A percentile compares a stretch with the other conserved stretches of the same genome.
Conservation (phyloP, 2,888 invertebrate genomes). For the Xanthorhoe designata region DNA sequence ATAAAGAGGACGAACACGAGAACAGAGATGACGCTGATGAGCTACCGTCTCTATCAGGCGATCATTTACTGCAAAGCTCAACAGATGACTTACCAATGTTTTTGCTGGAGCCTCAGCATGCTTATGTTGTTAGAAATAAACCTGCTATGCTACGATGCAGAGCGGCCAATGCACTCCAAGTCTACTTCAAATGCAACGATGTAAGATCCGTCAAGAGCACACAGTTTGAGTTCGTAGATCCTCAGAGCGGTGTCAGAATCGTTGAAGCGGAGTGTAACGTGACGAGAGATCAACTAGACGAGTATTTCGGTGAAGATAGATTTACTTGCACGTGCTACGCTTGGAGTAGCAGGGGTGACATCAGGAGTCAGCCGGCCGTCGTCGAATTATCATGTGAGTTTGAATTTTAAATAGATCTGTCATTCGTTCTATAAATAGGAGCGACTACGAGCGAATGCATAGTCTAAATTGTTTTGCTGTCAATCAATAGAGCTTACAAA, state of each 20-base stretch:
- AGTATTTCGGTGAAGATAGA: conserved; percentile 95
- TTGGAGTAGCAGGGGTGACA: conserved; percentile 94
- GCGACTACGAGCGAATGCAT: conserved; percentile 21
- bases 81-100: conserved; percentile 93
- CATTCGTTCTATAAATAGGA: conserved; percentile 38
- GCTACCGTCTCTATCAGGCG: conserved; percentile 76
- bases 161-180: conserved; percentile 94
- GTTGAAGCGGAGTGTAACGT: conserved; percentile 95
- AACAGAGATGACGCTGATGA: conserved; percentile 81
- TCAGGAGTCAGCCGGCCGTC: conserved; percentile 94
- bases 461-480: conserved; percentile 29
- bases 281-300: conserved; percentile 95
- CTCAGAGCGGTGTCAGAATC: conserved; percentile 94
- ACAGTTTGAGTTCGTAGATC: conserved; percentile 94
- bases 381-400: conserved; percentile 98
- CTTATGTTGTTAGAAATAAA: conserved; percentile 95
- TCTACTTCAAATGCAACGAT: conserved; percentile 97
- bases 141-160: conserved; percentile 95
- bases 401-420: conserved; percentile 45
- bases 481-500: conserved; percentile 25
- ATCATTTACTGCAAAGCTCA: conserved; percentile 81
- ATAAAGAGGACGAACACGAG: conserved; percentile 79
- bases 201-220: conserved; percentile 88
- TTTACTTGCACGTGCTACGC: conserved; percentile 98
- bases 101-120: conserved; percentile 93